A percentile compares a stretch with the other conserved stretches of the same genome.
Conservation (phyloP, 2,113 vertebrate species). For the Eira barbara region DNA sequence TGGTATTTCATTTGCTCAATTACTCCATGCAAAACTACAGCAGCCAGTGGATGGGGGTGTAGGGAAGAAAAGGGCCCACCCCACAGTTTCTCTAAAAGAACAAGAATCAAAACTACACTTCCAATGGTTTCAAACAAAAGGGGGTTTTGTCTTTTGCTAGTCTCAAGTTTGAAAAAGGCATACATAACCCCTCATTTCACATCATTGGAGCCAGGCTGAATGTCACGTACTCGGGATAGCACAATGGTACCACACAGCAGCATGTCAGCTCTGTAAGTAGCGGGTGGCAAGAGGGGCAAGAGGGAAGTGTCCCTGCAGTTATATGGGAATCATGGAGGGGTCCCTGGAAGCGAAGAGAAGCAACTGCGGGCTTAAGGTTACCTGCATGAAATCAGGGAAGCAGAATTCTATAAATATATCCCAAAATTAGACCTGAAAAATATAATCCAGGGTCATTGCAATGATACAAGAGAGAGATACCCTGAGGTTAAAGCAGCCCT, state of each 20-base stretch:
- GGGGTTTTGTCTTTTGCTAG: neutral
- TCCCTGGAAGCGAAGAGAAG: neutral
- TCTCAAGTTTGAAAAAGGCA: neutral
- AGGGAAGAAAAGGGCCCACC: neutral
- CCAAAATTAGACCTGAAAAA: neutral
- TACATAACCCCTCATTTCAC: neutral
- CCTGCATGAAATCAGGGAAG: neutral
- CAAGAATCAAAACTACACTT: neutral
- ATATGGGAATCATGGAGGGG: neutral
- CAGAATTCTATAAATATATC: neutral
- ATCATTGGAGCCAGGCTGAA: neutral
- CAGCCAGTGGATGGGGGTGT: neutral
- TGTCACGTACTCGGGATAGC: neutral
- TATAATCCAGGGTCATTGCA: neutral
- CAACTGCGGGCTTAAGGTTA: neutral
- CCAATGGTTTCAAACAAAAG: conserved; percentile 49
- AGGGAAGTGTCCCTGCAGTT: neutral
- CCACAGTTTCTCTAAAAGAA: neutral
- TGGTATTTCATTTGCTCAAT: conserved; percentile 59
- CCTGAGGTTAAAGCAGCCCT: neutral
- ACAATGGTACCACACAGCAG: neutral
- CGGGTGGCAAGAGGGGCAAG: neutral
- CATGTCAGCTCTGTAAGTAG: neutral
- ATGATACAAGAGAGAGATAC: neutral
- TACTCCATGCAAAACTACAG: conserved; percentile 49